Evolutionary conservation across 2,888 invertebrate species (phyloP).

Genomic region (Ornithoptera priamus): DNA sequence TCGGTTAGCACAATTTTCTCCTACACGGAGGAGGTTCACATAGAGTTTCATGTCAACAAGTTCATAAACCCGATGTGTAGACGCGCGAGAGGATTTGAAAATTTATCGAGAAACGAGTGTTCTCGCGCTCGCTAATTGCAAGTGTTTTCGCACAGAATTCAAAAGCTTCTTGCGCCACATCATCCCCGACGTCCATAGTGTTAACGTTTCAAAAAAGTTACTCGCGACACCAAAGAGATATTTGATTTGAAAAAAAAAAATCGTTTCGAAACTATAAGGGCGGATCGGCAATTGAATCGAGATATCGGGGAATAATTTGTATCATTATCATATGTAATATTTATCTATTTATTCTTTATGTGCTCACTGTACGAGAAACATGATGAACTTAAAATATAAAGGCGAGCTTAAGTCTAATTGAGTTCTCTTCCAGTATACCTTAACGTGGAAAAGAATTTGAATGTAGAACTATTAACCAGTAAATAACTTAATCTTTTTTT

Average conservation of each 20-base stretch:
- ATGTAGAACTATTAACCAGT: too few species aligned
- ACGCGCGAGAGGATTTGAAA: constrained; percentile 11
- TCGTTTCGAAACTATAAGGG: neutral
- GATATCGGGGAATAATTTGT: too few species aligned
- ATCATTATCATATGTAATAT: too few species aligned
- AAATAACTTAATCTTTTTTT: too few species aligned
- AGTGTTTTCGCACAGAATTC: neutral
- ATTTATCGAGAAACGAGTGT: constrained; percentile 15
- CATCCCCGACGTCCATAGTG: neutral
- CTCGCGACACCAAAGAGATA: neutral
- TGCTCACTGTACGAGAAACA: too few species aligned
- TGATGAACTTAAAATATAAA: too few species aligned
- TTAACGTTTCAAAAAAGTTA: neutral
- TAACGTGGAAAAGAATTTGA: too few species aligned
- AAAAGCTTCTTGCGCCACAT: neutral
- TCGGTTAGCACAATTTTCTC: constrained; percentile 16
- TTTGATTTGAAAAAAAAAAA: neutral
- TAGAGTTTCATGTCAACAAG: constrained; percentile 21
- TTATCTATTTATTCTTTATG: too few species aligned
- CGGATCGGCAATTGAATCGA: too few species aligned
- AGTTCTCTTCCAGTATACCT: too few species aligned
- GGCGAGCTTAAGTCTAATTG: too few species aligned
- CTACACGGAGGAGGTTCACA: constrained; percentile 3
- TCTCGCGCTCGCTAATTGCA: constrained; percentile 4
- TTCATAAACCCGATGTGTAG: constrained; percentile 3